A percentile compares a stretch with the other conserved stretches of the same genome.
Evolutionary conservation across 23 tunicate species (phyloP).

Genomic region (Ascidia mentula): DNA sequence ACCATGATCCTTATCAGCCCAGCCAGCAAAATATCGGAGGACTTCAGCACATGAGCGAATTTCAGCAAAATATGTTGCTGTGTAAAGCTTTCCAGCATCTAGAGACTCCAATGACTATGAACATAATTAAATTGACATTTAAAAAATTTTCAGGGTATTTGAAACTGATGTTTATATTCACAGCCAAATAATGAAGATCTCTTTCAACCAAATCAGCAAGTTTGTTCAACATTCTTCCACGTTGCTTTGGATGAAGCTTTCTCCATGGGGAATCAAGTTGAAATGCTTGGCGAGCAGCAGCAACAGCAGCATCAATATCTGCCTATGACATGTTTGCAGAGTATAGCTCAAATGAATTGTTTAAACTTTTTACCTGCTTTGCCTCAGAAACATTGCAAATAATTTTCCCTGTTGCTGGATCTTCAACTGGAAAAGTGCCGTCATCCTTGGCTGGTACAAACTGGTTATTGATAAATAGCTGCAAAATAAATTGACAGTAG

Average conservation of each 20-base stretch:
- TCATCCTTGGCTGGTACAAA: constrained; percentile 61
- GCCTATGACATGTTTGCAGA: too few species aligned
- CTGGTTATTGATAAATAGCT: constrained; percentile 71
- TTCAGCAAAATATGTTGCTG: constrained; percentile 21
- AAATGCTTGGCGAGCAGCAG: constrained; percentile 71
- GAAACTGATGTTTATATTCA: neutral
- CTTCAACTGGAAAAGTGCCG: constrained; percentile 36
- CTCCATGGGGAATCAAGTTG: constrained; percentile 61
- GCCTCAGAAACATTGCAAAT: constrained; percentile 53
- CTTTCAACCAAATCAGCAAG: constrained; percentile 83
- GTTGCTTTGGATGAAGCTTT: constrained; percentile 34
- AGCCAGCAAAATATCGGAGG: constrained; percentile 80
- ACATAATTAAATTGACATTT: neutral
- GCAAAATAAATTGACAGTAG: too few species aligned
- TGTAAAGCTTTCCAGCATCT: constrained; percentile 53
- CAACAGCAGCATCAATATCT: constrained; percentile 60
- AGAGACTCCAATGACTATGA: constrained; percentile 44
- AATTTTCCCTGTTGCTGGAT: constrained; percentile 51
- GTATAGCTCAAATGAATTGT: too few species aligned
- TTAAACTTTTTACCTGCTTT: constrained; percentile 26
- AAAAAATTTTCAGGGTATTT: neutral
- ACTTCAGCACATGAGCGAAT: constrained; percentile 9
- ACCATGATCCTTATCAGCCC: constrained; percentile 64
- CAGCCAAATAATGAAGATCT: constrained; percentile 60
- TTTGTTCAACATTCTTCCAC: constrained; percentile 62